phyloP scores from a whole-genome alignment of 2,888 invertebrate genomes.

The Caradrina kadenii region DNA sequence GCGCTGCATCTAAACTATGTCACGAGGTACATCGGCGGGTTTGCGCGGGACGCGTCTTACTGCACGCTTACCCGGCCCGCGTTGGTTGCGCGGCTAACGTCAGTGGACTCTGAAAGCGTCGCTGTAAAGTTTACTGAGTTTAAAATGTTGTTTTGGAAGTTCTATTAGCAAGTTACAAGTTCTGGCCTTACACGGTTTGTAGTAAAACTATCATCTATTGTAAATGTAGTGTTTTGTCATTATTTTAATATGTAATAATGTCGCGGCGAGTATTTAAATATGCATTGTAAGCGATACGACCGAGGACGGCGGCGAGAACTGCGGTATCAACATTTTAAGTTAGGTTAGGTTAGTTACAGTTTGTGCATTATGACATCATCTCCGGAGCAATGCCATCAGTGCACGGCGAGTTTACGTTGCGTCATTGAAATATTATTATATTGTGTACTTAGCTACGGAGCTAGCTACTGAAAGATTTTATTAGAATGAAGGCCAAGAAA shows the following conservation, averaged over 20 bases:
- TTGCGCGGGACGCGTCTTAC: conserved; percentile 25
- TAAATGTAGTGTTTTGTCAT: neutral
- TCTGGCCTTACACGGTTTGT: conserved; percentile 15
- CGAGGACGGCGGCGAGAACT: conserved; percentile 12
- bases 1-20: conserved; percentile 85
- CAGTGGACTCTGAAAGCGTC: conserved; percentile 49
- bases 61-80: conserved; percentile 33
- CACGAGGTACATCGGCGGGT: conserved; percentile 72
- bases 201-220: conserved; percentile 13
- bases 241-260: conserved; percentile 38
- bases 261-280: conserved; percentile 35
- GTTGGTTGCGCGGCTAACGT: conserved; percentile 42
- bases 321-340: conserved; percentile 56
- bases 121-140: conserved; percentile 57
- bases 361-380: conserved; percentile 64
- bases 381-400: conserved; percentile 49
- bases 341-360: conserved; percentile 67
- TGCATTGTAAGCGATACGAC: conserved; percentile 13
- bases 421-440: conserved; percentile 48
- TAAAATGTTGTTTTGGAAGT: conserved; percentile 48
- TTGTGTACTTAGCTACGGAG: neutral
- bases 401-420: conserved; percentile 37
- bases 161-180: conserved; percentile 24
- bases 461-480: conserved; percentile 17
- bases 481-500: neutral